Conservation (phyloP, 2,113 vertebrate genomes). For the Thomomys bottae region DNA sequence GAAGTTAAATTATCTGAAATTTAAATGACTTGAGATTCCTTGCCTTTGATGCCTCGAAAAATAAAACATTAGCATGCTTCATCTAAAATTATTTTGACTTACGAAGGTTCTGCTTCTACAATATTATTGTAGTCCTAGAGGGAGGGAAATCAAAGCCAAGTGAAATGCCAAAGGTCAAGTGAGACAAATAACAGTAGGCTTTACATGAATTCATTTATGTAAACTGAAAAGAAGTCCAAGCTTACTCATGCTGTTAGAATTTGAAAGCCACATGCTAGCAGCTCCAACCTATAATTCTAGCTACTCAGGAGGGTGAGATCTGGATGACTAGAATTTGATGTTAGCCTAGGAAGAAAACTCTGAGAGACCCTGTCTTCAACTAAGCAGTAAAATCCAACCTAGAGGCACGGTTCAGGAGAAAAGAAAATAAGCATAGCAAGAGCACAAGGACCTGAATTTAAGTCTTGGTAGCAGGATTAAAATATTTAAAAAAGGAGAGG, state of each 20-base stretch:
- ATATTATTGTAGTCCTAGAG: not conserved
- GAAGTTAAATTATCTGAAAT: not conserved
- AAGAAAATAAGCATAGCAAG: too few species aligned
- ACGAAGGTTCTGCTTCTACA: not conserved
- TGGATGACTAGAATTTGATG: too few species aligned
- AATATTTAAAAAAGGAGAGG: too few species aligned
- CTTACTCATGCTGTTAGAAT: not conserved
- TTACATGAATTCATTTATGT: not conserved
- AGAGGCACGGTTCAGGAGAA: too few species aligned
- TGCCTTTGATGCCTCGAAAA: not conserved
- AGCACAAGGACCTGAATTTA: too few species aligned
- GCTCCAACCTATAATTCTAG: too few species aligned
- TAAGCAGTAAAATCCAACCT: too few species aligned
- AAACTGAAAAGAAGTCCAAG: not conserved
- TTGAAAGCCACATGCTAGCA: too few species aligned
- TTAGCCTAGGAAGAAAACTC: too few species aligned
- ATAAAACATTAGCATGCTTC: not conserved
- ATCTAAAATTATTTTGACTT: constrained; percentile 5
- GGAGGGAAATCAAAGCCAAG: not conserved
- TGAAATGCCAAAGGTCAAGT: constrained; percentile 24
- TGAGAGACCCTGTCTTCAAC: too few species aligned
- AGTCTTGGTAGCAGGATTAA: too few species aligned
- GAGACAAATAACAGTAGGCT: not conserved
- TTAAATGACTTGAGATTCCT: not conserved
- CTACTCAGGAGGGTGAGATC: too few species aligned